Evolutionary conservation across 1,140 invertebrate genomes (phyloP), one percentile per base, ranked within the genome.

Genomic region (Sycobia sp.): DNA sequence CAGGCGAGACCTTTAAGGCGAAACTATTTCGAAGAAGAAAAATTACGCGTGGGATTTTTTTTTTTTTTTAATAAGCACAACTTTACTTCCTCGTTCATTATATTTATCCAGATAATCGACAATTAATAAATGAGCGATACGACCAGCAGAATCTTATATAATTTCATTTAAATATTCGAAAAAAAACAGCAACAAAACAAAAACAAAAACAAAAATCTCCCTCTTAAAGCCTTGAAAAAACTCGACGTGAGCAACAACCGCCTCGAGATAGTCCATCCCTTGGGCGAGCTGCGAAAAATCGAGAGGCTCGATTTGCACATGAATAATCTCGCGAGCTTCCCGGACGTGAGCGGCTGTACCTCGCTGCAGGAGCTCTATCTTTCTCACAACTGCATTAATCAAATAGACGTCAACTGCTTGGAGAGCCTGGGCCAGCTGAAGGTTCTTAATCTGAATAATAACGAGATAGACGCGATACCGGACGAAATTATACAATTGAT

Each of bases 261-360:
- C 32, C 69, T 90, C 18, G 84, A 84, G 58, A 70, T 73, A 25
- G 71, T 96, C 38, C 93, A 93, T n/a, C 80, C 87, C 43, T 80
- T 96, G 68, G 90, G 90, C 18, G 88, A 93, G 75, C 78, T 96
- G n/a, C 76, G 86, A 34, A 90, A 91, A 79, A 82, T 96, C 66
- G 89, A 95, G 79, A 85, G 87, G 65, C 75, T 97, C 0, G 90
- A 92, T 76, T 83, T 92, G 11, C 89, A 91, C 67, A 89, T 93
- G 68, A 92, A 92, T 77, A 84, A 88, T 68, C 86, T 92, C 69
- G 79, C 82, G 71, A 76, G 80, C 59, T 83, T 91, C 67, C 89
- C 90, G 9, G 82, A 86, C 69, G 85, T 89, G 59, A 87, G 84
- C 69, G 89, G 89, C 29, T 91, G 89, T 77, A 83, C 83, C 39